Base-by-base conservation (phyloP, 2,113 vertebrate genomes). In the Antigone vipio region DNA sequence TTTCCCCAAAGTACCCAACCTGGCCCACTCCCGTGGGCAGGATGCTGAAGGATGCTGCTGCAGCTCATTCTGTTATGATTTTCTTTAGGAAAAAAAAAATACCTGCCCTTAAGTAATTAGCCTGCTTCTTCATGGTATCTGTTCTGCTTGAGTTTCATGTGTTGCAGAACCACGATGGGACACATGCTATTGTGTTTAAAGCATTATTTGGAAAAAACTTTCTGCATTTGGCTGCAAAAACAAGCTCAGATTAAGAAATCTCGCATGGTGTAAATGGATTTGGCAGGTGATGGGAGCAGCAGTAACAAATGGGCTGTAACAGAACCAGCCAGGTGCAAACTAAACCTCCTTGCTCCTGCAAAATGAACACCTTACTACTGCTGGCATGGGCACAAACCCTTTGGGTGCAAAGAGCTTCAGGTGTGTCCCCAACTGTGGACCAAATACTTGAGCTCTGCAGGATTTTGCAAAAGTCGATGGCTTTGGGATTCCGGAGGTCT, bases 91-190 rank as follows among this genome's bases (percentile, higher is more conserved):
- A 9, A 5, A 15, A 34, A 45, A 42, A 69, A 45, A 42, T 66
- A 20, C 6, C 29, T 79, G 12, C 34, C 34, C 35, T 75, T 68
- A 26, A 50, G 17, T 72, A 56, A 73, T 50, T 5, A 5, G 11
- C 20, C 58, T 67, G 44, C 23, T 80, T 20, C 63, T 79, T 68
- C 11, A 1, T 22, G 49, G 49, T 12, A 3, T 24, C 44, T 23
- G 0, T 75, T 68, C 29, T 73, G 44, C 21, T 44, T 2, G 74
- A 53, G 30, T 32, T 29, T 27, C 0, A 0, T 4, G 12, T 34
- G 16, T 18, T 60, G 63, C 35, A 38, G 62, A 56, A 19, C 30
- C 32, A 24, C 1, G 1, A 22, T 9, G 62, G 60, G 64, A 34
- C 26, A 4, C 0, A 0, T 15, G 53, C 62, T 38, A 12, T 24